A percentile compares a stretch with the other conserved stretches of the same genome.
These are phyloP conservation scores for Diadophis punctatus DNA, from an alignment of 2,113 vertebrate genomes.

Conservation along the genomic window DNA sequence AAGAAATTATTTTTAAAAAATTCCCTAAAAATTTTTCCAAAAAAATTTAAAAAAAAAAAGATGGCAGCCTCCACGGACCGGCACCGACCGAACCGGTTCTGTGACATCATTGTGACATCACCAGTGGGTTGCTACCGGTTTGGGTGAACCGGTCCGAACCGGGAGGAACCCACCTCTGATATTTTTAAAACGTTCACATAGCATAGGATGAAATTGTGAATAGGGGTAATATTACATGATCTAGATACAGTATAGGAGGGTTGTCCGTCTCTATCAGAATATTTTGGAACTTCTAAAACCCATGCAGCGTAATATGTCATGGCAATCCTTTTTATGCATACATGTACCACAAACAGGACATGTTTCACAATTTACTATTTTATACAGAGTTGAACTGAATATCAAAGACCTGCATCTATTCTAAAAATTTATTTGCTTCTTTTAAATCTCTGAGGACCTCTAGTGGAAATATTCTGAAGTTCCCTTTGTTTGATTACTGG, in stretches of 20 bases:
- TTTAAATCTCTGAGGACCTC: slow-evolving; percentile 60
- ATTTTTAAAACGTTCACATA: not conserved
- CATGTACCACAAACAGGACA: not conserved
- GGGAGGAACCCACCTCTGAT: no score
- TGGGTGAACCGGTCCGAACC: no score
- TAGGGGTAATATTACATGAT: not conserved
- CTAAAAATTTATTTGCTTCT: slow-evolving; percentile 19
- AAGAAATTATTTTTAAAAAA: no score
- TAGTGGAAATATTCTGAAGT: slow-evolving; percentile 46
- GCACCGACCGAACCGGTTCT: no score
- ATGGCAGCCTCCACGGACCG: no score
- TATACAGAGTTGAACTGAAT: not conserved
- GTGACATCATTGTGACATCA: no score
- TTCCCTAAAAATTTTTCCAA: no score
- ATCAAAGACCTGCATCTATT: not conserved
- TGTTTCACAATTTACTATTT: not conserved
- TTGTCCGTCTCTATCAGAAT: not conserved
- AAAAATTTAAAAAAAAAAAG: no score
- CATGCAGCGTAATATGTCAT: not conserved
- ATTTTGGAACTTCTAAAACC: not conserved
- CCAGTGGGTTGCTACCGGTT: no score
- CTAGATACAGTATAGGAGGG: not conserved
- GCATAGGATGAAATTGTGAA: not conserved
- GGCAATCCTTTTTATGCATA: not conserved
- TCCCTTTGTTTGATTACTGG: accelerated